Base-by-base conservation (phyloP, 2,113 vertebrate genomes). In the Aythya baeri region DNA sequence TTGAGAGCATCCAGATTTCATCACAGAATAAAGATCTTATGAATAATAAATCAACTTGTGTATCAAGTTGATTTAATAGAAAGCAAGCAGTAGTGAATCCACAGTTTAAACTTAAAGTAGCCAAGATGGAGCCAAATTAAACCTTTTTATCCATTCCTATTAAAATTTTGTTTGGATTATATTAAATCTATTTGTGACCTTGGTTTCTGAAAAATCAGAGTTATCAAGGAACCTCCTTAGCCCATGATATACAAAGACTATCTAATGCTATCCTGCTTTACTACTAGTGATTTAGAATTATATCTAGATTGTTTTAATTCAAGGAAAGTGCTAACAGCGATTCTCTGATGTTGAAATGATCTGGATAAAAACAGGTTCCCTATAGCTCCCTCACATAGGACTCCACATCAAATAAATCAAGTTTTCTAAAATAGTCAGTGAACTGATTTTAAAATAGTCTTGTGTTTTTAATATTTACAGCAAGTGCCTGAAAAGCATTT, bases 381-480 rank as follows among this genome's bases (percentile, higher is more conserved):
- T 91, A 82, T 66, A 72, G n/a, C 7, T 91, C 22, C 38, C 29
- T 86, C 57, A 68, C 59, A 34, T 29, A 85, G 55, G 36, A 70
- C 55, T 32, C 10, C 76, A 27, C 84, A 77, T 66, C 68, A 88
- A 89, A 92, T 55, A 75, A 86, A 92, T 91, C 50, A 66, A 4
- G 54, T 68, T 86, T 86, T 92, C 43, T 63, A 59, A 83, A 88
- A 67, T 78, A 75, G 54, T 61, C 66, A 87, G 36, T 75, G 67
- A 89, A 54, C 34, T 66, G 90, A 80, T 88, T 96, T 95, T 66
- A 62, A 94, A 92, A 71, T 52, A 88, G 36, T 90, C 91, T 91
- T 86, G 26, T 92, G 73, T 44, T 78, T 95, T 94, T 88, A 95
- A 93, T 95, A 91, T 96, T 96, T 97, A 89, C 44, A 94, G 31